Conservation (phyloP, 2,797 vertebrate genomes). For the Typhlichthys eigenmanni region DNA sequence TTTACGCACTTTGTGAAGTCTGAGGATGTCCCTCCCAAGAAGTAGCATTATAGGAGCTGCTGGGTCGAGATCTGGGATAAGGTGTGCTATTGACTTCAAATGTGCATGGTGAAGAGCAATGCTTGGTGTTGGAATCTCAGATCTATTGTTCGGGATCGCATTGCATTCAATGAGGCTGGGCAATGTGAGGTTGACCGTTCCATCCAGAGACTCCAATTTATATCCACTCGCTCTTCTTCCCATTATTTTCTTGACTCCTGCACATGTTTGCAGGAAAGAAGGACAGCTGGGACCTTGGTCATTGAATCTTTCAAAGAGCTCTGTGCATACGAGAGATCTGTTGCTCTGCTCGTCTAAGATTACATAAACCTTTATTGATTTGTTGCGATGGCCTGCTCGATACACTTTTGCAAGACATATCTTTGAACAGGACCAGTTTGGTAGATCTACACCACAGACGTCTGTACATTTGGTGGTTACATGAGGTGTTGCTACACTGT, state of each 20-base stretch:
- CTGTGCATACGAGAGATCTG: conserved; percentile 36
- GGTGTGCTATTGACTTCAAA: no score
- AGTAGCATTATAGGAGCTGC: no score
- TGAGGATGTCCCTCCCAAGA: no score
- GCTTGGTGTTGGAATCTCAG: conserved; percentile 8
- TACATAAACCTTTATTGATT: background rate
- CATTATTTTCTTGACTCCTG: conserved; percentile 7
- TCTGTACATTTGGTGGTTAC: background rate
- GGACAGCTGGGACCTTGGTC: conserved; percentile 26
- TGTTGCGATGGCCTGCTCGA: background rate
- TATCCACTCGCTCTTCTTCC: conserved; percentile 26
- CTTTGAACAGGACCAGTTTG: conserved; percentile 23
- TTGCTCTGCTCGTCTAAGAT: conserved; percentile 1
- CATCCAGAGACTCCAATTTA: conserved; percentile 10
- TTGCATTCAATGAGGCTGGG: conserved; percentile 35
- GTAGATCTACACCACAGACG: conserved; percentile 15
- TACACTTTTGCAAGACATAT: conserved; percentile 18
- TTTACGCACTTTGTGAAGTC: no score
- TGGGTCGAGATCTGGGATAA: no score
- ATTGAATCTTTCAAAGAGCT: conserved; percentile 46
- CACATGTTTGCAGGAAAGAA: conserved; percentile 25
- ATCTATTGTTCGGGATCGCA: conserved; percentile 31
- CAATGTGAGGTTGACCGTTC: background rate
- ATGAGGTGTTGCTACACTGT: background rate
- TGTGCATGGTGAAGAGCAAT: no score